A percentile compares a stretch with the other conserved stretches of the same genome.
These are phyloP conservation scores for Caenorhabditis briggsae DNA, from an alignment of 1,140 invertebrate species.

Conservation along the genomic window DNA sequence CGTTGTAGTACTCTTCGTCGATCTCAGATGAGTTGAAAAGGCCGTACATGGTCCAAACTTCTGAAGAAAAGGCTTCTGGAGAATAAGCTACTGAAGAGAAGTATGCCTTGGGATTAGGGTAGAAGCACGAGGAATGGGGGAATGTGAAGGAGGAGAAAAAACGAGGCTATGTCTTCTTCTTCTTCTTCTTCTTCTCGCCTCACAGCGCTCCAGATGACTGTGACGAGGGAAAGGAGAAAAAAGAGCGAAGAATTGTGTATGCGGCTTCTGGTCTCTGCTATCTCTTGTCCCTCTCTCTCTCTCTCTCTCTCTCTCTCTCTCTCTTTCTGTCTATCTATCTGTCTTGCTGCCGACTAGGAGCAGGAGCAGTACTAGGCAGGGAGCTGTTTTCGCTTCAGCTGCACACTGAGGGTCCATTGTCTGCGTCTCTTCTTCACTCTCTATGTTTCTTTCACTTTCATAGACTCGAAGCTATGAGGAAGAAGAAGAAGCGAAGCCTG, in stretches of 20 bases:
- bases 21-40: conserved; percentile 59
- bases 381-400: no score
- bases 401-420: no score
- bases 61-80: neutral
- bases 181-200: neutral
- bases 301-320: neutral
- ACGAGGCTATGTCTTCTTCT: conserved; percentile 83
- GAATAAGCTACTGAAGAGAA: conserved; percentile 16
- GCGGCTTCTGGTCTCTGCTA: no score
- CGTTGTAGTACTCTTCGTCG: conserved; percentile 57
- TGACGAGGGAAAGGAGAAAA: conserved; percentile 84
- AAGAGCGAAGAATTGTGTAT: conserved; percentile 81
- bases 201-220: conserved; percentile 32
- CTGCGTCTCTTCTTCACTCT: no score
- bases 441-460: no score
- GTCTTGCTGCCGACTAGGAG: no score
- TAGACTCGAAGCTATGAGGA: no score
- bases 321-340: neutral
- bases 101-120: neutral
- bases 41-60: conserved; percentile 3
- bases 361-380: no score
- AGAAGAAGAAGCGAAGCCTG: no score
- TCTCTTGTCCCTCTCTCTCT: no score
- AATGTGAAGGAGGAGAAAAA: conserved; percentile 86
- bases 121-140: neutral